Evolutionary conservation across 2,888 invertebrate genomes (phyloP).

Genomic region (Iselma pallidipennis): DNA sequence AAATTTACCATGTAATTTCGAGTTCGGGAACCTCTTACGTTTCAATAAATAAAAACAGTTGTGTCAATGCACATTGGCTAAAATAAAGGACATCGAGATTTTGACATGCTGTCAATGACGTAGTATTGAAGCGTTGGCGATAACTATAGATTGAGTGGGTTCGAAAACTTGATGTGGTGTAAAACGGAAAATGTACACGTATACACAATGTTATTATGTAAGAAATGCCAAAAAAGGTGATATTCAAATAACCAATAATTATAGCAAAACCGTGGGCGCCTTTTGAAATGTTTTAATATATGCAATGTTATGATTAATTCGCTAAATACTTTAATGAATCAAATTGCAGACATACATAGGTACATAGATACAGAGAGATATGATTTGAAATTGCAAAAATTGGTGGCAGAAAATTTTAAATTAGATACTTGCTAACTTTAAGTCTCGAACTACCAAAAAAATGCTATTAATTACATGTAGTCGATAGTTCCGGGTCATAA

Average conservation of each 20-base stretch:
- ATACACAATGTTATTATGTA: conserved; percentile 36
- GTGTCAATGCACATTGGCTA: not conserved
- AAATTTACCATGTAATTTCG: not conserved
- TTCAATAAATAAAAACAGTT: not conserved
- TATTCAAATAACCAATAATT: conserved; percentile 40
- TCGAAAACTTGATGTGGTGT: conserved; percentile 18
- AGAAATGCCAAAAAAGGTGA: conserved; percentile 45
- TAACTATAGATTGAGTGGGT: conserved; percentile 18
- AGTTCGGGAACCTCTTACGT: not conserved
- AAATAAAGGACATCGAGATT: not conserved
- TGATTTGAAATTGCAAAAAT: not conserved
- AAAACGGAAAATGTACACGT: conserved; percentile 34
- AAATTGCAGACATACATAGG: conserved; percentile 12
- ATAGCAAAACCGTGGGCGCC: conserved; percentile 35
- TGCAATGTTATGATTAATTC: conserved; percentile 27
- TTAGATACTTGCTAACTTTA: conserved; percentile 8
- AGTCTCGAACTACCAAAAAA: not conserved
- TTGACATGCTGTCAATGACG: conserved; percentile 18
- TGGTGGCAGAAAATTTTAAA: conserved; percentile 22
- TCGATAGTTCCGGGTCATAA: not conserved
- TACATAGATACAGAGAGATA: not conserved
- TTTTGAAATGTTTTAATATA: conserved; percentile 16
- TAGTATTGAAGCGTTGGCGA: conserved; percentile 19
- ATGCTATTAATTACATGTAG: not conserved
- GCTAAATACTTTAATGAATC: conserved; percentile 19